These are phyloP conservation scores for Sepioteuthis lessoniana DNA, from an alignment of 2,888 invertebrate species.

Conservation along the genomic window DNA sequence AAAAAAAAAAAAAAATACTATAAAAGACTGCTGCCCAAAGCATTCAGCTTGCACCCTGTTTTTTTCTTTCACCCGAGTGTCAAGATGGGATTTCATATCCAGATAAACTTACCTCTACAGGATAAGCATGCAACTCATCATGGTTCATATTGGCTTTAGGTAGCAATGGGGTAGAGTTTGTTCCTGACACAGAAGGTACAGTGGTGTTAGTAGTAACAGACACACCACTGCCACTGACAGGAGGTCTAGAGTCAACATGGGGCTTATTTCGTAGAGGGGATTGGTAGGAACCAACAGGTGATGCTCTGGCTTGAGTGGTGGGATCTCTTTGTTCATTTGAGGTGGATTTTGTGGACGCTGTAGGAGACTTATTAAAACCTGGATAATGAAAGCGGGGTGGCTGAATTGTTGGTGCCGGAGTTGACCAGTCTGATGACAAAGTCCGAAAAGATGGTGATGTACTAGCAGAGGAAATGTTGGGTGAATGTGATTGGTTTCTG, in stretches of 20 bases:
- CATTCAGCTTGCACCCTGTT: slow-evolving; percentile 26
- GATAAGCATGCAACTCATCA: slow-evolving; percentile 46
- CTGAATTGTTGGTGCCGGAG: slow-evolving; percentile 65
- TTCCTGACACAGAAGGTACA: background rate
- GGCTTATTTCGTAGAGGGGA: slow-evolving; percentile 42
- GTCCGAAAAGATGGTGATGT: slow-evolving; percentile 55
- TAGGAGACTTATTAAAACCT: slow-evolving; percentile 61
- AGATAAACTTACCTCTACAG: slow-evolving; percentile 47
- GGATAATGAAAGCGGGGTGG: slow-evolving; percentile 71
- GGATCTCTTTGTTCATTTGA: slow-evolving; percentile 47
- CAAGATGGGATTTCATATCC: slow-evolving; percentile 46
- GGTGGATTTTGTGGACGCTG: slow-evolving; percentile 51
- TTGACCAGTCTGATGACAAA: slow-evolving; percentile 67
- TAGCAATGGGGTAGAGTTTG: slow-evolving; percentile 40
- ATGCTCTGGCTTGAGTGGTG: background rate
- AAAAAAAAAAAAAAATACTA: background rate
- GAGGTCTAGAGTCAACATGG: background rate
- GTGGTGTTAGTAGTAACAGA: slow-evolving; percentile 34
- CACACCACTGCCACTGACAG: background rate
- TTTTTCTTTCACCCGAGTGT: slow-evolving; percentile 25
- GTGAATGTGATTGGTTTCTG: slow-evolving; percentile 36
- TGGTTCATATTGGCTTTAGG: slow-evolving; percentile 45
- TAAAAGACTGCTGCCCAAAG: slow-evolving; percentile 44
- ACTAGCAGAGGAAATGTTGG: slow-evolving; percentile 44
- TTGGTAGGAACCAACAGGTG: slow-evolving; percentile 48